Evolutionary conservation across 2,888 invertebrate genomes (phyloP), one percentile per base, ranked within the genome.

Genomic region (Coenonympha arcania): DNA sequence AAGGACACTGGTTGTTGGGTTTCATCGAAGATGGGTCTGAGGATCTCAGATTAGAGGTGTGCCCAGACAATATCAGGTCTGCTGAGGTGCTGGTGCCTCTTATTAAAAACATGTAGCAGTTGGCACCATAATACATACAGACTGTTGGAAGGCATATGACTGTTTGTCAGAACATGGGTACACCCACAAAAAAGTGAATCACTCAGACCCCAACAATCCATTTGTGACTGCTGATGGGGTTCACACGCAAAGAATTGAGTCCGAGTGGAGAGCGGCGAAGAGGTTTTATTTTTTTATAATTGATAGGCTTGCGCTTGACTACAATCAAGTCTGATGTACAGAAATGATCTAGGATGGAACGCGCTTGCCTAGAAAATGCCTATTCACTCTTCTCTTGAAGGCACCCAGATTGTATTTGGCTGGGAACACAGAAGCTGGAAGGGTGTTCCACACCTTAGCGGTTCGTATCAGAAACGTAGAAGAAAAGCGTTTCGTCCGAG

Each of bases 1-100:
- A 52, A 40, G 60, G 55, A 1, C 56, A 56, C 24, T 61, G 55
- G 57, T 51, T 60, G 15, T 28, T 61, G 1, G 56, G 59, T 8
- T 44, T 57, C 33, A 58, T 59, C n/a, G 58, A 59, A 26, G 26
- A 26, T 9, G 26, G 26, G 26, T 26, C 26, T 26, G 26, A 9
- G 26, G 26, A 26, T n/a, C n/a, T 26, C 26, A 26, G 26, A 26
- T 4, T 9, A 26, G 26, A 26, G 26, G 26, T 26, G 26, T 26
- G 44, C 33, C 53, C 50, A 6, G 49, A 54, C 6, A 55, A 59
- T 43, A 26, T 19, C 2, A 19, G 48, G 9, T 52, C 44, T 15
- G 50, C 53, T 4, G 59, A 55, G 8, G 37, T 54, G n/a, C 36
- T 60, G 43, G 45, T 59, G 33, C 50, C 55, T 6, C 20, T 61